Conservation (phyloP, 1,140 invertebrate species). For the Oryctes rhinoceros region DNA sequence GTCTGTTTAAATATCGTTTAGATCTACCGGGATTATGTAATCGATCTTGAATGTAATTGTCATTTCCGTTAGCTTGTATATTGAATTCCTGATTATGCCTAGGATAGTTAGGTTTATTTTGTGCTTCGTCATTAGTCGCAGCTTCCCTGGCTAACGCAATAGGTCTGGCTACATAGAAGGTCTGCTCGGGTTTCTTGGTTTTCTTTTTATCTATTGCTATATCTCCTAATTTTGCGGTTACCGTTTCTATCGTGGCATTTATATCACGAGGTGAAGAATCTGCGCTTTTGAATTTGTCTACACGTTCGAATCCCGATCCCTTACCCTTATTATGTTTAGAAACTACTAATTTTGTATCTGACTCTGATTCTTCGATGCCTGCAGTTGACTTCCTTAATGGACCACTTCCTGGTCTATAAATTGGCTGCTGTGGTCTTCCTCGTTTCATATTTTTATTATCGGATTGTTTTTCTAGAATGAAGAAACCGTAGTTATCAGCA, state of each 20-base stretch:
- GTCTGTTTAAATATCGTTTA: slow-evolving; percentile 56
- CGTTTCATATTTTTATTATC: slow-evolving; percentile 56
- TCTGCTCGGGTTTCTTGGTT: slow-evolving; percentile 65
- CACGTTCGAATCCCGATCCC: slow-evolving; percentile 38
- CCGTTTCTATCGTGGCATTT: slow-evolving; percentile 41
- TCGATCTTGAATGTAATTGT: slow-evolving; percentile 16
- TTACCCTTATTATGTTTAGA: slow-evolving; percentile 44
- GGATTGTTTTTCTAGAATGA: slow-evolving; percentile 44
- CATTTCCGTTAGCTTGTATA: slow-evolving; percentile 24
- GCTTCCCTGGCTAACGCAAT: slow-evolving; percentile 64
- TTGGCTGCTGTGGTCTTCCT: slow-evolving; percentile 62
- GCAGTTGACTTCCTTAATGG: slow-evolving; percentile 66
- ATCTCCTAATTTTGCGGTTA: slow-evolving; percentile 47
- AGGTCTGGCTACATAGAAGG: slow-evolving; percentile 66
- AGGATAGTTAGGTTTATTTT: slow-evolving; percentile 32
- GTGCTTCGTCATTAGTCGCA: slow-evolving; percentile 53
- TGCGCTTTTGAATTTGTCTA: slow-evolving; percentile 46
- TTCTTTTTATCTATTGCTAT: slow-evolving; percentile 59
- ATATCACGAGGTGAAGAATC: slow-evolving; percentile 45
- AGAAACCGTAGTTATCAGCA: background rate
- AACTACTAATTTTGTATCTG: slow-evolving; percentile 58
- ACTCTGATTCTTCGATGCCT: slow-evolving; percentile 61
- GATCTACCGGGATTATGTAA: slow-evolving; percentile 39
- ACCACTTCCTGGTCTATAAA: slow-evolving; percentile 71
- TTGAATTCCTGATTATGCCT: slow-evolving; percentile 42